Percentiles rank a stretch among this genome's conserved stretches.
Evolutionary conservation across 2,797 vertebrate genomes (phyloP).

Genomic region (Macroramphosus scolopax): DNA sequence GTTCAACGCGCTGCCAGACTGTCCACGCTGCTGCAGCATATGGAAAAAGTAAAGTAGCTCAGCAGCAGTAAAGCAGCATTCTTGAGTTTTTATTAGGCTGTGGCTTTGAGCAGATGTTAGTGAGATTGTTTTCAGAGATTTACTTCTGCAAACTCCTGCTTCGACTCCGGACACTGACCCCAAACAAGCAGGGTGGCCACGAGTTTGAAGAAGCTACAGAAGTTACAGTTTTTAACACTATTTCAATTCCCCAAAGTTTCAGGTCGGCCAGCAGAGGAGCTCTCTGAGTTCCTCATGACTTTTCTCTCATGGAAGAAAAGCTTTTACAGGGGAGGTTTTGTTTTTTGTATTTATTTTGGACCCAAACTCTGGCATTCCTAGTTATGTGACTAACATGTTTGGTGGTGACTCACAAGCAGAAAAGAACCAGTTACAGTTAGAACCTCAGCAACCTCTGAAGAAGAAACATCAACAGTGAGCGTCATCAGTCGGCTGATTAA

Average conservation of each 20-base stretch:
- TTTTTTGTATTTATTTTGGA: no score
- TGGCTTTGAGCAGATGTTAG: constrained; percentile 62
- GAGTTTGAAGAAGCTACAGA: no score
- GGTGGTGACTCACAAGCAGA: no score
- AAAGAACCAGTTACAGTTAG: no score
- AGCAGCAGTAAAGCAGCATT: constrained; percentile 63
- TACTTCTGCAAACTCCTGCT: constrained; percentile 20
- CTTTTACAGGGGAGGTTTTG: no score
- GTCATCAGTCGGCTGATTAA: no score
- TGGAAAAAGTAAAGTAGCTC: constrained; percentile 71
- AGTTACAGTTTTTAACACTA: no score
- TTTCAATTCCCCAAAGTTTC: no score
- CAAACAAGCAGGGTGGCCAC: neutral
- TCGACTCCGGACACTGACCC: constrained; percentile 22
- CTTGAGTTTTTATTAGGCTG: constrained; percentile 66
- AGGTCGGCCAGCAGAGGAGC: constrained; percentile 11
- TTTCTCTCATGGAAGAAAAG: constrained; percentile 19
- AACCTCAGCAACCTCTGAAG: no score
- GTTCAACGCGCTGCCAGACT: constrained; percentile 10
- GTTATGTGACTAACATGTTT: no score
- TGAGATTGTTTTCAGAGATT: constrained; percentile 32
- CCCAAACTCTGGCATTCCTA: no score
- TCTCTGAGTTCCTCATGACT: constrained; percentile 14
- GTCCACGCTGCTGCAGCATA: constrained; percentile 48
- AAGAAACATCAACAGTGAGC: no score